These are phyloP conservation scores for Torymus auratus DNA, from an alignment of 2,888 invertebrate genomes.

Conservation along the genomic window DNA sequence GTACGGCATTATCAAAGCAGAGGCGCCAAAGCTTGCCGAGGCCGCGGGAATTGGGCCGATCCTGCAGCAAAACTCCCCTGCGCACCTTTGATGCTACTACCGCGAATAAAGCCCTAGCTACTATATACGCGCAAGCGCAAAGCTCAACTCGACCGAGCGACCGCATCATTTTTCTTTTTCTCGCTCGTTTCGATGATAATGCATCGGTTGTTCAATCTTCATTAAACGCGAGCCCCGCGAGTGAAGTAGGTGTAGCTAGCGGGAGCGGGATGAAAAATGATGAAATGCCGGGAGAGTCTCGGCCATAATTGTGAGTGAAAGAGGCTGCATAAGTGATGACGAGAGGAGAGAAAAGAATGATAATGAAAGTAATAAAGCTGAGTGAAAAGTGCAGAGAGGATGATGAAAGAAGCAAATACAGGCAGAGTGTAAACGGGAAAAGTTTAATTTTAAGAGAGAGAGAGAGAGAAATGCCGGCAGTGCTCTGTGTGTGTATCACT, in stretches of 20 bases:
- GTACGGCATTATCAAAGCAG: slow-evolving; percentile 23
- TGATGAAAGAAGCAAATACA: slow-evolving; percentile 25
- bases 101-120: neutral
- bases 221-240: no score
- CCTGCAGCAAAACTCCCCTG: neutral
- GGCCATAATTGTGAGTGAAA: neutral
- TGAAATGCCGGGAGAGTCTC: neutral
- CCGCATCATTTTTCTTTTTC: no score
- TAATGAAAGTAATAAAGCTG: slow-evolving; percentile 27
- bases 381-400: slow-evolving; percentile 2
- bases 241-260: no score
- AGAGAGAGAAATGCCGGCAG: no score
- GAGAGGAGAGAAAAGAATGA: neutral
- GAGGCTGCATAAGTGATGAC: neutral
- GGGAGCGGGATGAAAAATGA: neutral
- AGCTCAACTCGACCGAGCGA: no score
- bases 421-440: neutral
- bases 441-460: slow-evolving; percentile 35
- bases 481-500: neutral
- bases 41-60: slow-evolving; percentile 8
- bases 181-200: neutral
- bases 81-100: slow-evolving; percentile 15
- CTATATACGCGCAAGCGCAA: no score
- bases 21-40: neutral
- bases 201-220: slow-evolving; percentile 1